phyloP scores from a whole-genome alignment of 2,113 vertebrate species.

The Rhineura floridana region DNA sequence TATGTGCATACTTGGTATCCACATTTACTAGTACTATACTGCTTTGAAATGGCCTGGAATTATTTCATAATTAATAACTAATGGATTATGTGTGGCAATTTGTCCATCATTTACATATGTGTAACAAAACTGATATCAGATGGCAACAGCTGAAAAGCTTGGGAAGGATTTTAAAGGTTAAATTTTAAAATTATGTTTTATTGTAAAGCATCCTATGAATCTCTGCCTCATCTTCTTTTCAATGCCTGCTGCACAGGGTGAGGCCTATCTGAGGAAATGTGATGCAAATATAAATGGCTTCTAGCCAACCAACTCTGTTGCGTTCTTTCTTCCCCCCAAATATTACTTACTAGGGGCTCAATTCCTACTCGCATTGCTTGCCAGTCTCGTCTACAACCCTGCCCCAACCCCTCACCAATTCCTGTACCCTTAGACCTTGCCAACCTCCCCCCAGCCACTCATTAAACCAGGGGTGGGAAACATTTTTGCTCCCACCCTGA shows the following conservation, averaged over 20 bases:
- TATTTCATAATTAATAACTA: conserved; percentile 19
- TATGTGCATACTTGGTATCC: too few relatives aligned
- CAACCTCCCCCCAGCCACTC: too few relatives aligned
- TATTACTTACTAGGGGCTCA: too few relatives aligned
- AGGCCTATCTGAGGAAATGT: background rate
- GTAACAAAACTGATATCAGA: background rate
- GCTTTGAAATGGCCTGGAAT: conserved; percentile 13
- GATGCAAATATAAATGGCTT: background rate
- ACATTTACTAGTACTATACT: background rate
- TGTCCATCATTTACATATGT: background rate
- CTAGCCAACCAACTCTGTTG: background rate
- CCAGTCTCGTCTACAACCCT: too few relatives aligned
- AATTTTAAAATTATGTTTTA: background rate
- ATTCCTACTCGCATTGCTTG: too few relatives aligned
- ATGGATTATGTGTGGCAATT: background rate
- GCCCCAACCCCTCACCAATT: too few relatives aligned
- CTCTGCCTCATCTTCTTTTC: background rate
- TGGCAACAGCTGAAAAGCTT: background rate
- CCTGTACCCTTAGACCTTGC: too few relatives aligned
- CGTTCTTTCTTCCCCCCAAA: too few relatives aligned
- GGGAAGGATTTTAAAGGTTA: background rate
- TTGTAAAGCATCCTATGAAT: background rate
- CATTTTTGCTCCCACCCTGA: too few relatives aligned
- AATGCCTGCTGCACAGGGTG: background rate
- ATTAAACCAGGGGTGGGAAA: too few relatives aligned